phyloP scores from a whole-genome alignment of 92 coral and sea anemone species.

The Umimayanthus chanpuru region DNA sequence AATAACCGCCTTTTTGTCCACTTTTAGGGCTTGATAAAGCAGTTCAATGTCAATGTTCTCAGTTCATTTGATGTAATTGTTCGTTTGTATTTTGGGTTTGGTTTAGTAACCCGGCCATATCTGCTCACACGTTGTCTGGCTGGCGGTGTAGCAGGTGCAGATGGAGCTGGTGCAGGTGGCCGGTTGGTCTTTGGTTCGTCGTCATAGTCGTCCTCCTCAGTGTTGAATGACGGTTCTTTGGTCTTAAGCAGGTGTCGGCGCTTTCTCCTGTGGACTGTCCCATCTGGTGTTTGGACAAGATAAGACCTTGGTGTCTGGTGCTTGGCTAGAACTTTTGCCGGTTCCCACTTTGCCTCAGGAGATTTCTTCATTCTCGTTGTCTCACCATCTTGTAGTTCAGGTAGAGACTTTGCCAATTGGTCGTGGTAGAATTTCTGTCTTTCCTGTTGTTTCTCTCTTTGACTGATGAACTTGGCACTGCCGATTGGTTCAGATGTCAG shows the following conservation, averaged over 20 bases:
- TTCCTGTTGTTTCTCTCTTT: not conserved
- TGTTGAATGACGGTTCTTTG: not conserved
- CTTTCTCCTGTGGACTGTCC: constrained; percentile 36
- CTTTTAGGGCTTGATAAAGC: too few relatives aligned
- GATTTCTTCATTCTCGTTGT: constrained; percentile 40
- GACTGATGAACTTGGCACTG: not conserved
- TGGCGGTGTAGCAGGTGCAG: not conserved
- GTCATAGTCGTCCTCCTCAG: not conserved
- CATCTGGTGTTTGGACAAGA: constrained; percentile 23
- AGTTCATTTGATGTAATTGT: too few relatives aligned
- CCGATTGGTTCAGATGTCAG: not conserved
- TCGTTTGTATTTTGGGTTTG: not conserved
- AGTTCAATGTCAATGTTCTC: too few relatives aligned
- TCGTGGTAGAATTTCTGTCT: not conserved
- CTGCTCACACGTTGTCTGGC: not conserved
- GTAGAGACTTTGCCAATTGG: not conserved
- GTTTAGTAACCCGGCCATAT: constrained; percentile 1
- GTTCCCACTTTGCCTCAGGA: constrained; percentile 41
- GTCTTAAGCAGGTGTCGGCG: constrained; percentile 34
- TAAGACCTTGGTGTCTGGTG: constrained; percentile 38
- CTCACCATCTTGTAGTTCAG: constrained; percentile 26
- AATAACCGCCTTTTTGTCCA: too few relatives aligned
- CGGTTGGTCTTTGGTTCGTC: not conserved
- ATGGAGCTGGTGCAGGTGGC: not conserved
- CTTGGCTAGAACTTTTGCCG: constrained; percentile 35